Evolutionary conservation across 2,888 invertebrate genomes (phyloP).

Genomic region (Drosophila heteroneura): DNA sequence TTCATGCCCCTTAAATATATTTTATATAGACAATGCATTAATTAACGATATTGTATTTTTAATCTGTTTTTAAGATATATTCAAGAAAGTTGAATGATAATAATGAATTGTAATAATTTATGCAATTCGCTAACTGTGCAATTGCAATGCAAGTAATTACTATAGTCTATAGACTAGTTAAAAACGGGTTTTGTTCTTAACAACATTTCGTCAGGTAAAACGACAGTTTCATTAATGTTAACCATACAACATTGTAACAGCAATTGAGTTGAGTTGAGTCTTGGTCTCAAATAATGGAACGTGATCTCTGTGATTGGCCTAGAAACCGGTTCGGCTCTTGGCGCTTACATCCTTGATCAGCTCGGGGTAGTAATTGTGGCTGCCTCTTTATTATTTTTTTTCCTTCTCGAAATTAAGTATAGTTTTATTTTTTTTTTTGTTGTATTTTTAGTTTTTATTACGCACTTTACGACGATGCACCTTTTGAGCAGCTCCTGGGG

Average conservation of each 20-base stretch:
- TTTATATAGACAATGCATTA: background rate
- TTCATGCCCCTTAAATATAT: slow-evolving; percentile 5
- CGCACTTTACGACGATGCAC: slow-evolving; percentile 29
- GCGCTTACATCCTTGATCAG: slow-evolving; percentile 33
- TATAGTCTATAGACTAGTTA: slow-evolving; percentile 7
- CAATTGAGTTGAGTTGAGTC: background rate
- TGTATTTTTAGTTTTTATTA: slow-evolving; percentile 21
- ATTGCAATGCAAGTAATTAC: slow-evolving; percentile 15
- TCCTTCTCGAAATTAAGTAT: slow-evolving; percentile 23
- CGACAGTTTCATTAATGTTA: slow-evolving; percentile 3
- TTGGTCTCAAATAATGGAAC: slow-evolving; percentile 12
- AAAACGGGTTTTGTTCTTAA: slow-evolving; percentile 10
- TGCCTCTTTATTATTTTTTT: background rate
- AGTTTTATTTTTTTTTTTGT: background rate
- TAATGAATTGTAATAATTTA: background rate
- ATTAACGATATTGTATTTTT: slow-evolving; percentile 1
- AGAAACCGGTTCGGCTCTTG: slow-evolving; percentile 30
- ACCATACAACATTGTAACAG: slow-evolving; percentile 8
- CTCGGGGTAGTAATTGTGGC: slow-evolving; percentile 8
- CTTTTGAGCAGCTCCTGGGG: slow-evolving; percentile 37
- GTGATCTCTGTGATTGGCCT: slow-evolving; percentile 33
- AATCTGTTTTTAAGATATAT: background rate
- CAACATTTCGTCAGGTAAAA: background rate
- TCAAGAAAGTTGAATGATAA: slow-evolving; percentile 4
- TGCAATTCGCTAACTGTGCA: slow-evolving; percentile 7